phyloP scores from a whole-genome alignment of 1,140 invertebrate species.

The Hyles vespertilio region DNA sequence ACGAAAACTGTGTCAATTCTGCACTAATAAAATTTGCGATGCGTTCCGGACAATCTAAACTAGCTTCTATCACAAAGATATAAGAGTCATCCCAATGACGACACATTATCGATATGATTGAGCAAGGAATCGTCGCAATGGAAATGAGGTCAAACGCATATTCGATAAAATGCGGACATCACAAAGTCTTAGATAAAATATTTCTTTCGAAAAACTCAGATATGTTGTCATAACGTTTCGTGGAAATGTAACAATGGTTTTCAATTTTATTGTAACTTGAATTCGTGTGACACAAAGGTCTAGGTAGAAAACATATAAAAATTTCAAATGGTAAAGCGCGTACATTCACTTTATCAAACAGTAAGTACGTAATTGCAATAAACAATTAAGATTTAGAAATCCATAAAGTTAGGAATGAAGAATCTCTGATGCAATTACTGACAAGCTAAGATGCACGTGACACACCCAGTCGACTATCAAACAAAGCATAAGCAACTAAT shows the following conservation, averaged over 20 bases:
- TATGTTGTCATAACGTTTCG: slow-evolving; percentile 6
- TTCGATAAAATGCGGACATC: slow-evolving; percentile 37
- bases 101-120: slow-evolving; percentile 46
- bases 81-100: slow-evolving; percentile 22
- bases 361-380: too few species aligned
- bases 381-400: too few species aligned
- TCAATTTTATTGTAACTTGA: slow-evolving; percentile 1
- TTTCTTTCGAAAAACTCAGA: slow-evolving; percentile 1
- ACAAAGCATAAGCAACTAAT: too few species aligned
- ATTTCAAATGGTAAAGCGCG: too few species aligned
- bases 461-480: too few species aligned
- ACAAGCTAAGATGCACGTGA: too few species aligned
- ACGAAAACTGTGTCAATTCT: slow-evolving; percentile 41
- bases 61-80: slow-evolving; percentile 24
- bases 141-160: slow-evolving; percentile 58
- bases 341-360: too few species aligned
- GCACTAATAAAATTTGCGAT: slow-evolving; percentile 19
- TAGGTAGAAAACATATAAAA: too few species aligned
- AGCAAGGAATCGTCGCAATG: slow-evolving; percentile 41
- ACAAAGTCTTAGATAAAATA: slow-evolving; percentile 6
- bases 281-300: not conserved
- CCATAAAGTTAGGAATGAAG: too few species aligned
- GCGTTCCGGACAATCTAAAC: slow-evolving; percentile 18
- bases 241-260: not conserved
- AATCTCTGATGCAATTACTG: too few species aligned